Evolutionary conservation across 1,140 invertebrate species (phyloP), one percentile per base, ranked within the genome.

Genomic region (Hylaeus anthracinus): DNA sequence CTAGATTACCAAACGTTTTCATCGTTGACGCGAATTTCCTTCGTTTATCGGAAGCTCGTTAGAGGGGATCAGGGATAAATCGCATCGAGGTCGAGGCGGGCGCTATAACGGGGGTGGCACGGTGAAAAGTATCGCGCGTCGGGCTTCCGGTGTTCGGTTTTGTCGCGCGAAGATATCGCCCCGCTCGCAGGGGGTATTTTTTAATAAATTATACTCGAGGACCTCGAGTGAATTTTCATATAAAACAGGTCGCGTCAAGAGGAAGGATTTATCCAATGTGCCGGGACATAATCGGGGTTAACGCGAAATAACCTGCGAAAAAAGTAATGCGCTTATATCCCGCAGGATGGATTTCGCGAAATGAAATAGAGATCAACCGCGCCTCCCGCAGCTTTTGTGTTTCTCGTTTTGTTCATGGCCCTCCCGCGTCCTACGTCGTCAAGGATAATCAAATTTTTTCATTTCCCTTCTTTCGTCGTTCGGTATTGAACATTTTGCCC

Each of bases 11-110:
- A 86, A 86, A 86, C 84, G 84, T 86, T 86, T 86, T 78, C 85
- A 86, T 82, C 80, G 84, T 61, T 83, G 85, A 85, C 85, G 85
- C 85, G 85, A 82, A 86, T 86, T 85, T 86, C 85, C 80, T 86
- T 86, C 84, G 65, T 86, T 86, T 86, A 86, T 86, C 85, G 85
- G 85, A 83, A 86, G 85, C 85, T 86, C 85, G 85, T 86, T 86
- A 86, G 79, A 79, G 71, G 77, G 85, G 85, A 86, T 86, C 84
- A 86, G 56, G 72, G 80, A 69, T 82, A 86, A 86, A 86, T 86
- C 85, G 85, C 80, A 26, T 67, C 70, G 80, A 64, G 58, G 63
- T 53, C 72, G 53, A 8, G 26, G 69, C 64, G 26, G 26, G 26
- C 26, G 26, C 26, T 26, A 26, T 26, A 26, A 26, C 26, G 66